Evolutionary conservation across 2,888 invertebrate genomes (phyloP).

Genomic region (Dilophus febrilis): DNA sequence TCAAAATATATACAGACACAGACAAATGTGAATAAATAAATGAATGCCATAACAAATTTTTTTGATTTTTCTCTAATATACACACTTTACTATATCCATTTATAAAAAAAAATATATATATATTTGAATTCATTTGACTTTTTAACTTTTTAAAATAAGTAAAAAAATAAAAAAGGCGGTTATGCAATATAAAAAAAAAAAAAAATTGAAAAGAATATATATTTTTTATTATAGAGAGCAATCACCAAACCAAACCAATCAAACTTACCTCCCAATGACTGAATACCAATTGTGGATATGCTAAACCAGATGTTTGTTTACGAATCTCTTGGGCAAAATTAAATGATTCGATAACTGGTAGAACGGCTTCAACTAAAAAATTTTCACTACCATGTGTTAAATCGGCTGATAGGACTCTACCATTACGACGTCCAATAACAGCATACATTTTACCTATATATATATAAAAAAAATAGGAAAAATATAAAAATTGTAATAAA

Average conservation of each 20-base stretch:
- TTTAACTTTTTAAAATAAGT: no score
- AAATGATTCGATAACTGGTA: conserved; percentile 96
- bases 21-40: no score
- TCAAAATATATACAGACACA: no score
- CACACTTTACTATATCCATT: no score
- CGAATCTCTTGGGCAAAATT: conserved; percentile 87
- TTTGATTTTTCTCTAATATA: no score
- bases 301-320: conserved; percentile 89
- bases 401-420: conserved; percentile 77
- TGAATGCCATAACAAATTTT: no score
- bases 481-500: conserved; percentile 5
- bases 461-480: conserved; percentile 10
- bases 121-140: no score
- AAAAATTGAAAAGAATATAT: neutral
- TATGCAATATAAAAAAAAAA: neutral
- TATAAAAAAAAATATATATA: no score
- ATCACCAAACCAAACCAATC: no score
- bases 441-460: conserved; percentile 73
- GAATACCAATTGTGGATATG: conserved; percentile 87
- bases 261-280: conserved; percentile 95
- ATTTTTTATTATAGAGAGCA: no score
- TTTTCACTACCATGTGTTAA: conserved; percentile 79
- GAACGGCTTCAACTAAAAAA: conserved; percentile 72
- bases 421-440: conserved; percentile 72
- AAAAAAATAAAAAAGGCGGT: neutral